Evolutionary conservation across 2,797 vertebrate genomes (phyloP).

Genomic region (Acestrorhynchus altus): DNA sequence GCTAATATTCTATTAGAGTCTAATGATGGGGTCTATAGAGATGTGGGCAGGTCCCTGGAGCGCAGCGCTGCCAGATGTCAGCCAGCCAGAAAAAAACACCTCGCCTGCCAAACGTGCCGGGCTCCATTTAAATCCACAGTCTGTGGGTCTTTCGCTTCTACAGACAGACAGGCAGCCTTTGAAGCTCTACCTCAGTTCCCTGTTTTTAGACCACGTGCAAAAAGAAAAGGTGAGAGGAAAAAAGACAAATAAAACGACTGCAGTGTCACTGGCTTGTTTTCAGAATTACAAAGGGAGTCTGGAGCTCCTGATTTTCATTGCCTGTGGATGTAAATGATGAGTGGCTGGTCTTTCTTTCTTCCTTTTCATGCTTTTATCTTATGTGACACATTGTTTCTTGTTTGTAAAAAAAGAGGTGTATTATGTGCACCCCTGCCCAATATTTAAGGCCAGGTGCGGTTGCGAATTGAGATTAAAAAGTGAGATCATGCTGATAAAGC

Average conservation of each 20-base stretch:
- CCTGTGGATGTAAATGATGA: not conserved
- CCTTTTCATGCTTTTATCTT: too few relatives aligned
- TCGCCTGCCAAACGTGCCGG: constrained; percentile 76
- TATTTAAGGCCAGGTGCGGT: too few relatives aligned
- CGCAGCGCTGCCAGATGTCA: constrained; percentile 78
- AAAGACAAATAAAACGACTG: constrained; percentile 46
- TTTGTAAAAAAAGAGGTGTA: too few relatives aligned
- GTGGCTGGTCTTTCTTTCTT: not conserved
- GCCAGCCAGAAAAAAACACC: constrained; percentile 79
- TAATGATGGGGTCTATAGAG: constrained; percentile 84
- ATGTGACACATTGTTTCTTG: too few relatives aligned
- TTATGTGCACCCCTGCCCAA: too few relatives aligned
- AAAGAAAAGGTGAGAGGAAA: constrained; percentile 33
- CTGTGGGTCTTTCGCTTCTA: constrained; percentile 66
- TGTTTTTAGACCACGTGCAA: constrained; percentile 55
- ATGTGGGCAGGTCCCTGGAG: constrained; percentile 79
- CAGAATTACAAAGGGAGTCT: constrained; percentile 63
- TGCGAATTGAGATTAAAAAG: too few relatives aligned
- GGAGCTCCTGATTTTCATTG: constrained; percentile 24
- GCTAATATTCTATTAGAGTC: constrained; percentile 90
- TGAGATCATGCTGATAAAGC: too few relatives aligned
- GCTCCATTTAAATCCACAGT: constrained; percentile 80
- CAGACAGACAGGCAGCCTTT: constrained; percentile 69
- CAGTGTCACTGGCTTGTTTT: constrained; percentile 63
- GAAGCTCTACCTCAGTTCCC: constrained; percentile 68